A percentile compares a stretch with the other conserved stretches of the same genome.
Conservation (phyloP, 2,113 vertebrate species). For the Elanus axillaris region DNA sequence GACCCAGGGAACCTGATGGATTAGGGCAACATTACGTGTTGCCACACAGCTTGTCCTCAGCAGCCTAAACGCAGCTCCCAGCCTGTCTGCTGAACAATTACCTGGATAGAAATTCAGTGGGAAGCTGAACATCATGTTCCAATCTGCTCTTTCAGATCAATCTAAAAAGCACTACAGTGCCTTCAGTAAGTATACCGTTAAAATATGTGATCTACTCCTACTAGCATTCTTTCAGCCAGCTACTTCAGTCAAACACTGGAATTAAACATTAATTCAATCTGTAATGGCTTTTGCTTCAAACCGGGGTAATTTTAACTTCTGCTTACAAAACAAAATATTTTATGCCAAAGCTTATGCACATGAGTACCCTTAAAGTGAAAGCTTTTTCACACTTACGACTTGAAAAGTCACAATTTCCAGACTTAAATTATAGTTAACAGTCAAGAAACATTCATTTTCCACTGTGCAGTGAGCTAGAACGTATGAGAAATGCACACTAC, state of each 20-base stretch:
- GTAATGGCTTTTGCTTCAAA: constrained; percentile 30
- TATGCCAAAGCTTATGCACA: neutral
- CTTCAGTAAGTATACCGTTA: neutral
- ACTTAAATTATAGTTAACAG: constrained; percentile 40
- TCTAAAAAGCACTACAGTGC: neutral
- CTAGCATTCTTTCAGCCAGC: neutral
- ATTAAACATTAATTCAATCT: constrained; percentile 42
- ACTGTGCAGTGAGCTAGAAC: neutral
- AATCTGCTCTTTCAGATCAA: neutral
- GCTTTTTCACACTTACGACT: constrained; percentile 44
- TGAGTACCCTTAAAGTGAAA: constrained; percentile 24
- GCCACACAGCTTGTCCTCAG: neutral
- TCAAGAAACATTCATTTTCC: constrained; percentile 46
- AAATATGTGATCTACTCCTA: neutral
- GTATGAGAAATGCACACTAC: neutral
- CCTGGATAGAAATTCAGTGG: neutral
- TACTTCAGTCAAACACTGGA: neutral
- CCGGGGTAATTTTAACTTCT: constrained; percentile 38
- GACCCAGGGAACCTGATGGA: neutral
- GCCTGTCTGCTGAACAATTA: neutral
- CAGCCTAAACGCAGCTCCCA: neutral
- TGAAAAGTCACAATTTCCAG: constrained; percentile 48
- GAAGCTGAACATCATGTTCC: neutral
- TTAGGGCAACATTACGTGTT: accelerated
- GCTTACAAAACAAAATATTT: constrained; percentile 52